phyloP scores from a whole-genome alignment of 1,140 invertebrate species.

The Neotoxoptera formosana region DNA sequence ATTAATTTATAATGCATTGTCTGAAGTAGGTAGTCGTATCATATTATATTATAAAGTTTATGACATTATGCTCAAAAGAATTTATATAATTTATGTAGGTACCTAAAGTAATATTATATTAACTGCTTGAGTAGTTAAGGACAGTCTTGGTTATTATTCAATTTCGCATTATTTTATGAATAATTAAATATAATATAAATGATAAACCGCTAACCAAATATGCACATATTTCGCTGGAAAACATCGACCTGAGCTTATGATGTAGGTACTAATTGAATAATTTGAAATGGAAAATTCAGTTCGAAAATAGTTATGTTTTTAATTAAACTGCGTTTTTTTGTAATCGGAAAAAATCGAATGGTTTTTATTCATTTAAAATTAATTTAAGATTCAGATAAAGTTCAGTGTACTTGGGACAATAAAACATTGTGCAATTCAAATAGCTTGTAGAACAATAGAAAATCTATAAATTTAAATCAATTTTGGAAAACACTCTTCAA shows the following conservation, averaged over 20 bases:
- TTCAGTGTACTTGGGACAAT: neutral
- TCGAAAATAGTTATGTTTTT: neutral
- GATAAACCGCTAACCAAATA: neutral
- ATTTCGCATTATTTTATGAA: neutral
- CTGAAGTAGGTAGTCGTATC: neutral
- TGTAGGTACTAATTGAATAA: neutral
- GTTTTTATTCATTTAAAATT: slow-evolving; percentile 9
- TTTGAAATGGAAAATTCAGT: neutral
- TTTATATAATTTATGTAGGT: neutral
- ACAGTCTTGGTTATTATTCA: neutral
- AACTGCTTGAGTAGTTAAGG: neutral
- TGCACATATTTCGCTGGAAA: neutral
- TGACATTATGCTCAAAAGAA: neutral
- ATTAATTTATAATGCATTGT: neutral
- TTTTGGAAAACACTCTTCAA: neutral
- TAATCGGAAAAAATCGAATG: neutral
- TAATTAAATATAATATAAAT: slow-evolving; percentile 9
- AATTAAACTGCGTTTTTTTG: neutral
- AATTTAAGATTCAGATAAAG: neutral
- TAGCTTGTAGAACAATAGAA: neutral
- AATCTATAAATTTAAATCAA: neutral
- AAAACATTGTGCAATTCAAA: neutral
- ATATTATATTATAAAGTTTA: neutral
- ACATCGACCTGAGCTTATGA: neutral
- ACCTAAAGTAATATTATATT: neutral